Percentiles rank a stretch among this genome's conserved stretches.
Evolutionary conservation across 2,888 invertebrate species (phyloP).

Genomic region (Physocephala rufipes): DNA sequence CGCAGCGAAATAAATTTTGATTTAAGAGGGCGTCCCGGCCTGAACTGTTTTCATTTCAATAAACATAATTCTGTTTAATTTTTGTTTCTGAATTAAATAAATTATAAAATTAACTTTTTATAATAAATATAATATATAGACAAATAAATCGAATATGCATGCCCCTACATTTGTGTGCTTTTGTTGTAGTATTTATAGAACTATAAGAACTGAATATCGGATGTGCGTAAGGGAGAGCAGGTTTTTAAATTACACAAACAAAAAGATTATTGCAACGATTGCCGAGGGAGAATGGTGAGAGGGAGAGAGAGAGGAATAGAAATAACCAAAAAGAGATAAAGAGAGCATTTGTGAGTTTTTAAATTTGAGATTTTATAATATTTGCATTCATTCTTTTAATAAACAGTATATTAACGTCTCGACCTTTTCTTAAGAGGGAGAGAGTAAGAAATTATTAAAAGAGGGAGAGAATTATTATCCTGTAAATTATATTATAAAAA

Average conservation of each 20-base stretch:
- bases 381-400: not conserved
- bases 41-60: constrained; percentile 23
- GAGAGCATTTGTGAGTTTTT: not conserved
- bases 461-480: not conserved
- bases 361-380: not conserved
- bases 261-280: not conserved
- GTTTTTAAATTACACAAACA: not conserved
- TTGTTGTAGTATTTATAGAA: constrained; percentile 9
- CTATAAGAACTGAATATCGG: constrained; percentile 19
- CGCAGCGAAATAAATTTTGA: not conserved
- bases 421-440: not conserved
- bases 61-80: constrained; percentile 1
- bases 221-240: constrained; percentile 16
- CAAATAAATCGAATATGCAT: too few relatives aligned
- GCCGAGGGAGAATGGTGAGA: not conserved
- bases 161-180: not conserved
- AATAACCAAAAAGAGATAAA: not conserved
- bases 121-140: not conserved
- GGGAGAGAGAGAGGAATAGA: not conserved
- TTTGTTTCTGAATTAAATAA: constrained; percentile 14
- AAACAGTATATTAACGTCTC: not conserved
- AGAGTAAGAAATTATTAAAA: not conserved
- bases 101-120: not conserved
- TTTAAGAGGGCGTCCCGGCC: not conserved
- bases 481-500: too few relatives aligned